These are phyloP conservation scores for Rhopalosiphum maidis DNA, from an alignment of 1,140 invertebrate species.

Conservation along the genomic window DNA sequence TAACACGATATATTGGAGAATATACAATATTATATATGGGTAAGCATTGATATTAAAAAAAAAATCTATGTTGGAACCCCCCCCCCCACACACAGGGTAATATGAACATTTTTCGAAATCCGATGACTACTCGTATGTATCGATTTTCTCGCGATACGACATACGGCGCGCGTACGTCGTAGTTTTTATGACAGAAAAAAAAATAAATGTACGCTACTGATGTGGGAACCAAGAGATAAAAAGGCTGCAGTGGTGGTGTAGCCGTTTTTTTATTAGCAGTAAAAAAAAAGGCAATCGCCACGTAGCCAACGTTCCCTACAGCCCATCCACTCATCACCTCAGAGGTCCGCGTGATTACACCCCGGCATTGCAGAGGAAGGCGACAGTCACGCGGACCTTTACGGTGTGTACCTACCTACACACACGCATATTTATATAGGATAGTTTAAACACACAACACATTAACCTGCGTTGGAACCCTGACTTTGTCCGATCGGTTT, in stretches of 20 bases:
- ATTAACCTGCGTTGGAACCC: too few species aligned
- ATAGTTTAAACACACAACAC: background rate
- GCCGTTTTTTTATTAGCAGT: background rate
- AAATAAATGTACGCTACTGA: background rate
- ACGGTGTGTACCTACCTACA: background rate
- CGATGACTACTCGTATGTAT: background rate
- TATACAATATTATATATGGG: background rate
- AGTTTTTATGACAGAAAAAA: background rate
- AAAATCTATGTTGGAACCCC: background rate
- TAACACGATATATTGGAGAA: background rate
- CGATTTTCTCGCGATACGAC: background rate
- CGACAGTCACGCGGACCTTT: background rate
- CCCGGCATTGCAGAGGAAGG: background rate
- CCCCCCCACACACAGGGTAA: background rate
- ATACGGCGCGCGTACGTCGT: background rate
- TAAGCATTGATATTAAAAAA: background rate
- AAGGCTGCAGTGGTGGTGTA: background rate
- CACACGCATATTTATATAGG: background rate
- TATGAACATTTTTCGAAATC: background rate
- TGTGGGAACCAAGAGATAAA: background rate
- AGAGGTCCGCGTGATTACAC: background rate
- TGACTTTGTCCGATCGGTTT: background rate
- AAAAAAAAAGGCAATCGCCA: constrained; percentile 40
- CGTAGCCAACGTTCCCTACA: too few species aligned
- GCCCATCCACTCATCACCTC: background rate